Evolutionary conservation across 2,888 invertebrate species (phyloP), one percentile per base, ranked within the genome.

Genomic region (Morpho achilles): DNA sequence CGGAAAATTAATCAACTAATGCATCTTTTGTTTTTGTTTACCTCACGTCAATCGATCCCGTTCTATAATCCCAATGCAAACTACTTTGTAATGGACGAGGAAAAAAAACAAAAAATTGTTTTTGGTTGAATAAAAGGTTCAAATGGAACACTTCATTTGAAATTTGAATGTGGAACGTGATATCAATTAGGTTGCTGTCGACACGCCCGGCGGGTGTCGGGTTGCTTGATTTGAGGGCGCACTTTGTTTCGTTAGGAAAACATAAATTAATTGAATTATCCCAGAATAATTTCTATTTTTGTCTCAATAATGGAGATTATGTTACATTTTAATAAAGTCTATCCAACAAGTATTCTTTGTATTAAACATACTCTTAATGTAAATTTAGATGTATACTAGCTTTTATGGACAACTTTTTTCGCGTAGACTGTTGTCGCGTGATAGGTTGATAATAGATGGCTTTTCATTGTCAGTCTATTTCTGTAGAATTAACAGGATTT

Each of bases 101-200:
- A 59, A 58, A 58, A 63, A 60, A 58, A 62, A 53, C 45, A 57
- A 58, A 57, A 16, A 32, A 58, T 49, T 54, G 61, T 56, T 64
- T 50, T 61, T 56, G 53, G 49, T 61, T 59, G 60, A 66, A 43
- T 53, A 60, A 65, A 62, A 45, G 50, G 52, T 60, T 50, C 71
- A 78, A 80, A 81, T 82, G 81, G 77, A 82, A 72, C 79, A 77
- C 82, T 84, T 79, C 70, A 61, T 61, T 61, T 59, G 62, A 62
- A 61, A 44, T 61, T 60, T 61, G 62, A 62, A 61, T 44, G 22
- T 47, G 82, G 68, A 86, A 87, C 76, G 69, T 73, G 84, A 88
- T 86, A 87, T 84, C 84, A 86, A 86, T 87, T 85, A 87, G 81
- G 75, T 77, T 75, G 72, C 80, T 80, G 84, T 84, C 87, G 66